phyloP scores from a whole-genome alignment of 1,140 invertebrate genomes.

The Drosophila pseudoobscura region DNA sequence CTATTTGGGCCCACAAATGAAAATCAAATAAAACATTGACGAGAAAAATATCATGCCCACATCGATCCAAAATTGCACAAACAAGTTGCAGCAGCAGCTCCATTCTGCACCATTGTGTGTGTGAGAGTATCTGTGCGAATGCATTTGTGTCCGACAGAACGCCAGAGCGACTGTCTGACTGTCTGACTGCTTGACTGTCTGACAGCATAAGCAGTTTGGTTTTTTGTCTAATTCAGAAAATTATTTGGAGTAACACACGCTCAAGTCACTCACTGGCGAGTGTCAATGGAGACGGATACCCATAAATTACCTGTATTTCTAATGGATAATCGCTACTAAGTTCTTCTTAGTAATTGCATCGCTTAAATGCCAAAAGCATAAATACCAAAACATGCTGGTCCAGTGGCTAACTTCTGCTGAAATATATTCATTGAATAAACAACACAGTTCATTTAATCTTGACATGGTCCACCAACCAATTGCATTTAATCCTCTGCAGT shows the following conservation, averaged over 20 bases:
- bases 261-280: conserved; percentile 39
- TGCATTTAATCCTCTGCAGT: not conserved
- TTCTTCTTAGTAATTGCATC: conserved; percentile 9
- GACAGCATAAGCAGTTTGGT: conserved; percentile 34
- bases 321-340: not conserved
- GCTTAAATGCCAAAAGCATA: conserved; percentile 26
- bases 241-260: conserved; percentile 44
- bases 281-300: conserved; percentile 29
- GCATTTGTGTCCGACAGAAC: conserved; percentile 30
- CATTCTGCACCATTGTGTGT: not conserved
- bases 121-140: conserved; percentile 16
- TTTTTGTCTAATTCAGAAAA: conserved; percentile 33
- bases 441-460: no score
- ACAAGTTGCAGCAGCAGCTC: conserved; percentile 35
- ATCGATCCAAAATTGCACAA: conserved; percentile 60
- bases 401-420: no score
- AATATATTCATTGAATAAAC: no score
- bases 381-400: no score
- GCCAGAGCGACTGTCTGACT: not conserved
- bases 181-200: conserved; percentile 1
- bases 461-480: not conserved
- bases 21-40: conserved; percentile 37
- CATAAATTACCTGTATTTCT: conserved; percentile 33
- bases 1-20: conserved; percentile 58
- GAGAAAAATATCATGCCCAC: conserved; percentile 61